Evolutionary conservation across 1,140 invertebrate species (phyloP).

Genomic region (Trichonephila clavata): DNA sequence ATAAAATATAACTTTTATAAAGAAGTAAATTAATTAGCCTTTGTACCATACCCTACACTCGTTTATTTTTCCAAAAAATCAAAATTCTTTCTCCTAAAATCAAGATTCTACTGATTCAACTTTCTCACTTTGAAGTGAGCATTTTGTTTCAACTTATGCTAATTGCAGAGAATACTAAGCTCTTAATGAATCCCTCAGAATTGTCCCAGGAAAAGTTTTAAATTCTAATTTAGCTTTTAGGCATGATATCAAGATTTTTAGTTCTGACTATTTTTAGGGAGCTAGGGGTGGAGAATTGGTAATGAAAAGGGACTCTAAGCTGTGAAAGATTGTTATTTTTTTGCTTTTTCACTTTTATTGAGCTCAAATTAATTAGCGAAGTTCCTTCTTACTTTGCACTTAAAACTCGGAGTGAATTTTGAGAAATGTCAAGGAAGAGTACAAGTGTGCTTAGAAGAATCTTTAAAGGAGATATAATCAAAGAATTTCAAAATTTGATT

Average conservation of each 20-base stretch:
- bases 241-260: background rate
- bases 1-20: too few species aligned
- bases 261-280: constrained; percentile 43
- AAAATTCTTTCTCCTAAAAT: background rate
- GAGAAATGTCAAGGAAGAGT: background rate
- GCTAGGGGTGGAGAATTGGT: background rate
- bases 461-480: background rate
- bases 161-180: constrained; percentile 24
- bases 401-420: background rate
- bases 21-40: too few species aligned
- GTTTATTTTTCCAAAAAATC: background rate
- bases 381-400: background rate
- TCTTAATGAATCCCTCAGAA: constrained; percentile 14
- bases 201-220: constrained; percentile 48
- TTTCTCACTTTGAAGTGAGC: background rate
- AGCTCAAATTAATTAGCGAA: constrained; percentile 26
- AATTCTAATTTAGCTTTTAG: constrained; percentile 59
- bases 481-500: background rate
- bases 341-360: background rate
- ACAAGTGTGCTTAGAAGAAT: background rate
- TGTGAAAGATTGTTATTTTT: background rate
- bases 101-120: background rate
- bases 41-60: too few species aligned
- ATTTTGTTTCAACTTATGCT: constrained; percentile 50
- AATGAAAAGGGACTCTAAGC: constrained; percentile 23